Base-by-base conservation (phyloP, 2,888 invertebrate genomes). In the Eupelmus urozonus region DNA sequence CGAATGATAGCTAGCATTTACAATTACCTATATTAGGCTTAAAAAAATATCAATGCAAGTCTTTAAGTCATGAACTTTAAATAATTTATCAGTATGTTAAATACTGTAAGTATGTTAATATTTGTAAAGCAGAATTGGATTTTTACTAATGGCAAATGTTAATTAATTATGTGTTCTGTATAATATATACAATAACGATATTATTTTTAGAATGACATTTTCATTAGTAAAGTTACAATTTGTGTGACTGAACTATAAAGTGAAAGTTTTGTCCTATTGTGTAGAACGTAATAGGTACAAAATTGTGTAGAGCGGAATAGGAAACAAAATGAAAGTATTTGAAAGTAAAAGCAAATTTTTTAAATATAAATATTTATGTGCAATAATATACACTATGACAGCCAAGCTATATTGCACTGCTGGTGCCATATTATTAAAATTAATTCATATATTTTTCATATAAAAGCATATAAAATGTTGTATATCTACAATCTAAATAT, bases 261-360 rank as follows among this genome's bases (percentile, higher is more conserved):
- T 23, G 25, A 63, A 51, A 63, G 4, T n/a, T 53, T 77, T 25
- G 51, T 27, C 25, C 65, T 55, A 7, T 27, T 51, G 11, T 20
- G 45, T 11, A 57, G 29, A 34, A 66, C 25, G 16, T 3, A 27
- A n/a, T 23, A 76, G 57, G 49, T n/a, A 49, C 57, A 34, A 51
- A 59, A 51, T 34, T n/a, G n/a, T n/a, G n/a, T n/a, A n/a, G n/a
- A n/a, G n/a, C n/a, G n/a, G n/a, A n/a, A n/a, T 51, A 51, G 5
- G 20, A 55, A 76, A 57, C 7, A 13, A 71, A 70, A 18, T 67
- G 76, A 79, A 72, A 79, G 69, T 76, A 79, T 73, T 45, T 51
- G 67, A 79, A 72, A 76, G 72, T 76, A 57, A 76, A 67, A 42
- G 25, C 51, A 53, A 60, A n/a, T 25, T 69, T 29, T 49, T 65